Base-by-base conservation (phyloP, 2,113 vertebrate species). In the Ochotona curzoniae region DNA sequence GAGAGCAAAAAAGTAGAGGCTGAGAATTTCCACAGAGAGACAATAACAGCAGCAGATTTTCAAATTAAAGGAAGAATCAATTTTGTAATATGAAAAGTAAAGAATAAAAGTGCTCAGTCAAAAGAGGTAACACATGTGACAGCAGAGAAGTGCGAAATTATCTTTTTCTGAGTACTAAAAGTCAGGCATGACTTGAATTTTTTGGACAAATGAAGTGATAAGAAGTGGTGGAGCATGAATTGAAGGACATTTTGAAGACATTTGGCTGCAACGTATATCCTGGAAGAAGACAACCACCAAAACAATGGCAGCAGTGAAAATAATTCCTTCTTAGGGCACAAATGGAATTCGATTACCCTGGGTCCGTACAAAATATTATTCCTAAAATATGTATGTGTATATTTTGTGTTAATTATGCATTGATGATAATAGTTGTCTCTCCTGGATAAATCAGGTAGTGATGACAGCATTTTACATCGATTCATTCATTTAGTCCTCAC, bases 61-160 rank as follows among this genome's bases (percentile, higher is more conserved):
- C 38, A 44, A 83, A 49, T 49, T 18, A 57, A 38, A 73, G 30
- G 14, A 63, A 14, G 21, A 20, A 23, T 75, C 44, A 11, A 80
- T 75, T 83, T 86, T 49, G 18, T 38, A 95, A 94, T 69, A 18
- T 90, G 13, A 8, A 71, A 87, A 79, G 78, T 51, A 74, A 83
- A 61, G 28, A 83, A 28, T 17, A 26, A 66, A 49, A n/a, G 6
- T 38, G 74, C 74, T 32, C 32, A 69, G 8, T 38, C 25, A 67
- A 89, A 92, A 69, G 28, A 4, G 80, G 63, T 1, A 54, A 35
- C 17, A 35, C 1, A 2, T 1, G 32, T 83, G 60, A 35, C 73
- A 67, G 26, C 51, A 78, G 7, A 25, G 8, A 47, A 23, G 7
- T 74, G 30, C 30, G 57, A 32, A 83, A 11, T 60, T 51, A 81